phyloP scores from a whole-genome alignment of 2,888 invertebrate genomes.

The Temnothorax unifasciatus region DNA sequence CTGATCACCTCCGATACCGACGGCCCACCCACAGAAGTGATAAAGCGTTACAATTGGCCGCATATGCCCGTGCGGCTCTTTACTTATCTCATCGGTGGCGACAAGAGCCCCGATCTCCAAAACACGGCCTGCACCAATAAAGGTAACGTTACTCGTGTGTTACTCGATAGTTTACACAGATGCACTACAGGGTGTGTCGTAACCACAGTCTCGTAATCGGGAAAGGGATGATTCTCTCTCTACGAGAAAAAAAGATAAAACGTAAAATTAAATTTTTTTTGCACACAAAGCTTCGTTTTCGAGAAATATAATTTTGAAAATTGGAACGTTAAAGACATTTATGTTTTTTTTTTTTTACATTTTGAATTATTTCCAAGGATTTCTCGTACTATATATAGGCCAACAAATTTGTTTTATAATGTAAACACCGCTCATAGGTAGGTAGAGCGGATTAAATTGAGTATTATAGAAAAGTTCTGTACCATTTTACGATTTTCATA shows the following conservation, averaged over 20 bases:
- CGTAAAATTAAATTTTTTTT: background rate
- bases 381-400: background rate
- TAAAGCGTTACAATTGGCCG: slow-evolving; percentile 95
- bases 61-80: slow-evolving; percentile 98
- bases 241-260: background rate
- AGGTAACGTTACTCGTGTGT: slow-evolving; percentile 88
- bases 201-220: background rate
- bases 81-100: slow-evolving; percentile 97
- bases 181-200: background rate
- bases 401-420: background rate
- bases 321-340: background rate
- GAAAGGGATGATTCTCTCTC: background rate
- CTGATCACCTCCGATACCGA: slow-evolving; percentile 98
- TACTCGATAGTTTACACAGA: background rate
- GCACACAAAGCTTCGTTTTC: background rate
- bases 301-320: background rate
- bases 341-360: background rate
- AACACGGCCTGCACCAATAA: slow-evolving; percentile 99
- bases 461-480: no score
- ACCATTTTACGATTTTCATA: no score
- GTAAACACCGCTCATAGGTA: background rate
- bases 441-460: no score
- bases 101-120: slow-evolving; percentile 95
- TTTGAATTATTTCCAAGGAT: background rate
- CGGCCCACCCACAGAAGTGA: slow-evolving; percentile 89